phyloP scores from a whole-genome alignment of 2,888 invertebrate genomes.

The Melinaea marsaeus region DNA sequence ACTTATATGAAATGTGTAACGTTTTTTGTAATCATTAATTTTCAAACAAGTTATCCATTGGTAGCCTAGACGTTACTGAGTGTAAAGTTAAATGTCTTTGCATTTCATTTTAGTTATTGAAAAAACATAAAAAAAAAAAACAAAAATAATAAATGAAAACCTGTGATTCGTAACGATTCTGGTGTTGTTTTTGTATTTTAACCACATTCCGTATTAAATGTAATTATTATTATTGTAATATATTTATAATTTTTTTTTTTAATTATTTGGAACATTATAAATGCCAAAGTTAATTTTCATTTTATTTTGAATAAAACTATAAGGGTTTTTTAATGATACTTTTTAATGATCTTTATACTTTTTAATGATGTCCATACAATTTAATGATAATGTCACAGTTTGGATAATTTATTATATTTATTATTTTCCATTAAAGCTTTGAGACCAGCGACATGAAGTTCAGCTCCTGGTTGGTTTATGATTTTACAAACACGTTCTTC shows the following conservation, averaged over 20 bases:
- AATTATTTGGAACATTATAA: background rate
- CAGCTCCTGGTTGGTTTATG: slow-evolving; percentile 53
- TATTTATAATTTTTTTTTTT: background rate
- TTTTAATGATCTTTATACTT: too few relatives aligned
- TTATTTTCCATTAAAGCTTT: slow-evolving; percentile 51
- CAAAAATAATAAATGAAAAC: slow-evolving; percentile 56
- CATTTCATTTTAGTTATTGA: slow-evolving; percentile 75
- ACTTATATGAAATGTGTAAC: slow-evolving; percentile 76
- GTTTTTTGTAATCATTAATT: slow-evolving; percentile 76
- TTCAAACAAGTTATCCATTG: slow-evolving; percentile 64
- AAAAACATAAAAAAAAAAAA: slow-evolving; percentile 25
- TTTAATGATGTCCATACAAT: background rate
- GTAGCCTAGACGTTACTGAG: slow-evolving; percentile 73
- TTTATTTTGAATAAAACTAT: background rate
- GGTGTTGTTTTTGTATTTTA: slow-evolving; percentile 47
- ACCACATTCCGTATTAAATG: slow-evolving; percentile 10
- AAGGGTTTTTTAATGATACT: too few relatives aligned
- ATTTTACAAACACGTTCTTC: slow-evolving; percentile 49
- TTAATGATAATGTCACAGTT: slow-evolving; percentile 19
- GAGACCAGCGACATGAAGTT: slow-evolving; percentile 46
- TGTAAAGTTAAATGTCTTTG: slow-evolving; percentile 72
- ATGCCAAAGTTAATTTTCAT: background rate
- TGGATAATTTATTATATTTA: slow-evolving; percentile 37
- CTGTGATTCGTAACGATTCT: slow-evolving; percentile 68
- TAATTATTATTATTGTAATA: background rate